phyloP scores from a whole-genome alignment of 53 echinoderm and acorn worm genomes.

The Zoroaster sp. region DNA sequence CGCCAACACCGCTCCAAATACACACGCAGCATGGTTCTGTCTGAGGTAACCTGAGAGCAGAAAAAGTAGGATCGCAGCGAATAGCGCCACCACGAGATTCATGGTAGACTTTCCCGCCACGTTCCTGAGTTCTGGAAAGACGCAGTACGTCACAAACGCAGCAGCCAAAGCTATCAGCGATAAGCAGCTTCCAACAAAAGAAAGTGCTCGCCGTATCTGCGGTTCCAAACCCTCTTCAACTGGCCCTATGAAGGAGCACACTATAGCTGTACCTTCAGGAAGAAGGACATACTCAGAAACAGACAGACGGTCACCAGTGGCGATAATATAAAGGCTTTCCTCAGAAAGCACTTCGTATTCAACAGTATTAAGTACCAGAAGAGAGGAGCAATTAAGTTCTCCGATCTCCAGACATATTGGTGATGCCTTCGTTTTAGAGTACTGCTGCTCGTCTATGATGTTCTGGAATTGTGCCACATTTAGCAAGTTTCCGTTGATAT shows the following conservation, averaged over 20 bases:
- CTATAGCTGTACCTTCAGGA: background rate
- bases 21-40: background rate
- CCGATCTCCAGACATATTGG: background rate
- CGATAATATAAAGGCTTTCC: background rate
- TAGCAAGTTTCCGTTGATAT: background rate
- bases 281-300: background rate
- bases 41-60: background rate
- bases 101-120: constrained; percentile 31
- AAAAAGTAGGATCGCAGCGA: constrained; percentile 1
- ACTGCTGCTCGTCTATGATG: background rate
- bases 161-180: constrained; percentile 39
- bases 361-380: background rate
- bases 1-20: constrained; percentile 3
- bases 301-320: background rate
- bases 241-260: background rate
- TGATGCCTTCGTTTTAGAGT: background rate
- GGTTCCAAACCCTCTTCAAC: constrained; percentile 19
- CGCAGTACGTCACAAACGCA: constrained; percentile 47
- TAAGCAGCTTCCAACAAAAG: constrained; percentile 2
- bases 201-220: background rate
- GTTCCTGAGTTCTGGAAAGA: constrained; percentile 33
- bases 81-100: constrained; percentile 45
- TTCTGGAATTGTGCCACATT: background rate
- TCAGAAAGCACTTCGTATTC: background rate
- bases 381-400: constrained; percentile 20